Evolutionary conservation across 2,888 invertebrate species (phyloP).

Genomic region (Lamellibrachia satsuma): DNA sequence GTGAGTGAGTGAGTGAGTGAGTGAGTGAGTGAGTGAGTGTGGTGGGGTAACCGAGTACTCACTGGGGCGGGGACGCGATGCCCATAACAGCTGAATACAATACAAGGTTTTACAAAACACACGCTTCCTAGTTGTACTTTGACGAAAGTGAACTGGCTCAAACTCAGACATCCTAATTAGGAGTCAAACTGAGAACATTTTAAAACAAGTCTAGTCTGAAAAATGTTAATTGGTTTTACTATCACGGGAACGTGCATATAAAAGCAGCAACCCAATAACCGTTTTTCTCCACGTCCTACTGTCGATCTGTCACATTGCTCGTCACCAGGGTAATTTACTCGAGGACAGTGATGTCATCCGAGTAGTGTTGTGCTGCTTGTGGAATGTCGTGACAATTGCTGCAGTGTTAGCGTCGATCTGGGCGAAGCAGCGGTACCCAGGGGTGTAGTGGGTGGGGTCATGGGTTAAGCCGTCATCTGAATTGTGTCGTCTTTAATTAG

Average conservation of each 20-base stretch:
- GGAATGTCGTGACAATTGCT: neutral
- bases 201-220: neutral
- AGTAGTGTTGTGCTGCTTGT: neutral
- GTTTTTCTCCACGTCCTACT: neutral
- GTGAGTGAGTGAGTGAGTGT: neutral
- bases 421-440: neutral
- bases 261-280: neutral
- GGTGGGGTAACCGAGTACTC: neutral
- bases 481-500: neutral
- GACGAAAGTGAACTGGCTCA: neutral
- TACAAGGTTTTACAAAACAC: neutral
- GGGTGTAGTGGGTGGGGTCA: neutral
- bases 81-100: neutral
- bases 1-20: neutral
- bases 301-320: neutral
- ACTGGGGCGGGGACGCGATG: too few species aligned
- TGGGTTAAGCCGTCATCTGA: neutral
- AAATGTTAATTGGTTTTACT: neutral
- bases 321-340: neutral
- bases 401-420: neutral
- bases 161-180: neutral
- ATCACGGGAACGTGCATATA: neutral
- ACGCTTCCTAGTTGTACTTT: neutral
- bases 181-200: neutral
- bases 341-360: neutral